phyloP scores from a whole-genome alignment of 2,888 invertebrate genomes.

The Magallana nippona region DNA sequence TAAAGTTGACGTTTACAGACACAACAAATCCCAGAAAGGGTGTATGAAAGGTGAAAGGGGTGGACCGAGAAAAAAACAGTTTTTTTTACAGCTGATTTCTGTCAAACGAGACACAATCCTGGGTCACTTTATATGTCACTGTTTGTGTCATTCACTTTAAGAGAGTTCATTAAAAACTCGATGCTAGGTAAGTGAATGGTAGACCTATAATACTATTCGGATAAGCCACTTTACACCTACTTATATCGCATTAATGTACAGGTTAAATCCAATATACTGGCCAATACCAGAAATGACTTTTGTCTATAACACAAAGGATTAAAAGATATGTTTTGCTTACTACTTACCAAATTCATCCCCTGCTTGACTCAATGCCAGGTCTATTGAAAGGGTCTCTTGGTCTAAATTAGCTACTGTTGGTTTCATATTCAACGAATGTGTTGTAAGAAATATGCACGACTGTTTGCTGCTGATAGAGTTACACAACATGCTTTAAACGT shows the following conservation, averaged over 20 bases:
- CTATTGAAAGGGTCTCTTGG: background rate
- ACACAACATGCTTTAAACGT: no score
- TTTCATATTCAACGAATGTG: no score
- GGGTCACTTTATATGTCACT: no score
- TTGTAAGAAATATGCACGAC: no score
- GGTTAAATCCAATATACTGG: conserved; percentile 23
- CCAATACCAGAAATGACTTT: background rate
- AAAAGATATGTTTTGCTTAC: conserved; percentile 18
- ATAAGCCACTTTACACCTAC: conserved; percentile 25
- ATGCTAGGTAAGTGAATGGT: background rate
- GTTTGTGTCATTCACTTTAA: background rate
- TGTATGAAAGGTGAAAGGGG: no score
- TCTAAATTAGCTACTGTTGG: background rate
- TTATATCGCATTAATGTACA: conserved; percentile 4
- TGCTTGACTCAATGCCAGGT: conserved; percentile 5
- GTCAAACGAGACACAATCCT: no score
- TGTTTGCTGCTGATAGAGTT: no score
- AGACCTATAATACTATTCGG: background rate
- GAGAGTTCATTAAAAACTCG: conserved; percentile 8
- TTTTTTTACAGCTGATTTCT: no score
- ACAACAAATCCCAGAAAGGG: no score
- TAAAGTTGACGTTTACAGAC: no score
- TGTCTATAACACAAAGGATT: conserved; percentile 21
- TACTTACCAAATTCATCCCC: conserved; percentile 8
- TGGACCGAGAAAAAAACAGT: no score